Evolutionary conservation across 2,888 invertebrate genomes (phyloP).

Genomic region (Carcina quercana): DNA sequence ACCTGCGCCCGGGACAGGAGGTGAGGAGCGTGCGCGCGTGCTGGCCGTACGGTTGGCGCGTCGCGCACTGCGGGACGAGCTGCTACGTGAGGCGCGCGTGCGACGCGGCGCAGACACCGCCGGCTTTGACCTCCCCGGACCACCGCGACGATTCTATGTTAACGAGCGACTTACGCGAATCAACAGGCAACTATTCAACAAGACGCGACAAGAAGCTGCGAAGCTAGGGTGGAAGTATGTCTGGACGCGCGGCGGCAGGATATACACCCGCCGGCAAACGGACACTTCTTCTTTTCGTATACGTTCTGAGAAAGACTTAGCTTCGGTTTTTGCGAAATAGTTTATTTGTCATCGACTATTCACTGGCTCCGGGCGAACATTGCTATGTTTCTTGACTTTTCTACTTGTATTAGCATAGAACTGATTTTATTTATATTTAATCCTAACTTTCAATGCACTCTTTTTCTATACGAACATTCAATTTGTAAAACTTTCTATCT

Average conservation of each 20-base stretch:
- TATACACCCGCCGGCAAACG: slow-evolving; percentile 1
- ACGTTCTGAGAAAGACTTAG: no score
- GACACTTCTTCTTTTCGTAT: no score
- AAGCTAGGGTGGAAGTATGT: neutral
- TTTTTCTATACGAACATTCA: no score
- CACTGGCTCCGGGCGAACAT: no score
- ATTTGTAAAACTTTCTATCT: no score
- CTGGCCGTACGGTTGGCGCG: slow-evolving; percentile 13
- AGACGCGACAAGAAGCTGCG: neutral
- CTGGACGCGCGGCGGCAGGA: neutral
- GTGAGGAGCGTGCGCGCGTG: slow-evolving; percentile 1
- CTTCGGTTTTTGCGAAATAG: no score
- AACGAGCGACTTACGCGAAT: slow-evolving; percentile 1
- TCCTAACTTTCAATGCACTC: no score
- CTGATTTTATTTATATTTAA: no score
- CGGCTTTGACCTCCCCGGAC: slow-evolving; percentile 1
- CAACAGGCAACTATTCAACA: neutral
- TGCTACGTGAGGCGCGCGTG: slow-evolving; percentile 13
- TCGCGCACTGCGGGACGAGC: slow-evolving; percentile 9
- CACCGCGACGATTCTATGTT: slow-evolving; percentile 1
- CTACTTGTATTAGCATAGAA: no score
- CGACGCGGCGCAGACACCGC: slow-evolving; percentile 5
- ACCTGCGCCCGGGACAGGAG: neutral
- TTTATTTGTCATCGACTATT: no score
- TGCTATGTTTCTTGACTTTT: no score